Conservation (phyloP, 2,113 vertebrate species). For the Cheirogaleus medius region DNA sequence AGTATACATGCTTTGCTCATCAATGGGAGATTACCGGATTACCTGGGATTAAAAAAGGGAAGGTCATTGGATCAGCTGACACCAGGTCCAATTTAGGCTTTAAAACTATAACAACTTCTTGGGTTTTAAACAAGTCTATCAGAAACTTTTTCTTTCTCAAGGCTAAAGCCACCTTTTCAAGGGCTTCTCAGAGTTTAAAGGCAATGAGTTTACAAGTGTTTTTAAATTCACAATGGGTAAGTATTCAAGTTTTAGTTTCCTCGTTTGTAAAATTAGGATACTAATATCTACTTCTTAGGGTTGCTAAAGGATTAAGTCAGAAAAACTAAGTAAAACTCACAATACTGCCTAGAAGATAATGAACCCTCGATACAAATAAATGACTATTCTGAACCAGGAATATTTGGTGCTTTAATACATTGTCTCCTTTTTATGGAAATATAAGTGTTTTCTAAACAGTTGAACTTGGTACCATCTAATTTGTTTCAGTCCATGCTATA, state of each 20-base stretch:
- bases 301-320: background rate
- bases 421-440: background rate
- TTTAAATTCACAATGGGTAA: background rate
- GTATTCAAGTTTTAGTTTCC: constrained; percentile 8
- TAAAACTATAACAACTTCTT: constrained; percentile 73
- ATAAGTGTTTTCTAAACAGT: background rate
- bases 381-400: background rate
- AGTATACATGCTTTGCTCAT: constrained; percentile 15
- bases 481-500: constrained; percentile 6
- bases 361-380: background rate
- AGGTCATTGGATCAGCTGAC: constrained; percentile 70
- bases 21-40: constrained; percentile 75
- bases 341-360: background rate
- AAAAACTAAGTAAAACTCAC: background rate
- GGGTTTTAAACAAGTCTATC: constrained; percentile 63
- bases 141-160: constrained; percentile 68
- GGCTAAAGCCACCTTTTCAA: constrained; percentile 73
- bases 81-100: constrained; percentile 73
- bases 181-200: constrained; percentile 57
- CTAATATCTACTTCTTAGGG: background rate
- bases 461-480: background rate
- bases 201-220: constrained; percentile 12
- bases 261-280: background rate
- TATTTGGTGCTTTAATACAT: background rate
- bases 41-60: constrained; percentile 56